Conservation (phyloP, 2,888 invertebrate species). For the Rosalia funebris region DNA sequence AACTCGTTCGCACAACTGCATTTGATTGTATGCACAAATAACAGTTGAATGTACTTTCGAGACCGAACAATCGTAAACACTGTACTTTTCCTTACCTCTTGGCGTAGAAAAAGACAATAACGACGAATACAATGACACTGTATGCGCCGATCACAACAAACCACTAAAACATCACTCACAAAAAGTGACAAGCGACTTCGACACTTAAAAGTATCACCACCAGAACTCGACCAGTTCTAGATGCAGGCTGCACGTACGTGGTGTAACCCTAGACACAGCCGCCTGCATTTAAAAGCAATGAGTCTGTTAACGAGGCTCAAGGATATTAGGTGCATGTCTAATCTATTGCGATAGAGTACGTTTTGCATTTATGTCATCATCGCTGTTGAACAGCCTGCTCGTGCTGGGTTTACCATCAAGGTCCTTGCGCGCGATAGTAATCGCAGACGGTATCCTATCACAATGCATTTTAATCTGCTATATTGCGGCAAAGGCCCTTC, state of each 20-base stretch:
- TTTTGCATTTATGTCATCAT: slow-evolving; percentile 37
- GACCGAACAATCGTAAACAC: too few relatives aligned
- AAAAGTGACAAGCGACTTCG: too few relatives aligned
- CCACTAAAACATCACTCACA: too few relatives aligned
- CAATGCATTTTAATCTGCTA: not conserved
- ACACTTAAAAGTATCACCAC: not conserved
- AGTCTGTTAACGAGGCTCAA: slow-evolving; percentile 36
- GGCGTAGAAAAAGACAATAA: too few relatives aligned
- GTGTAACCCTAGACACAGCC: slow-evolving; percentile 24
- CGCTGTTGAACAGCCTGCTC: slow-evolving; percentile 8
- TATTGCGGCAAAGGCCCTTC: not conserved
- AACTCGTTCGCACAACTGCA: too few relatives aligned
- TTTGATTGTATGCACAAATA: too few relatives aligned
- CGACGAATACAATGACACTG: too few relatives aligned
- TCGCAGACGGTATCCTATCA: not conserved
- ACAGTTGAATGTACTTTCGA: too few relatives aligned
- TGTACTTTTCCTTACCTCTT: too few relatives aligned
- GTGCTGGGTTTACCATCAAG: slow-evolving; percentile 1
- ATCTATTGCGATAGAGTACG: slow-evolving; percentile 32
- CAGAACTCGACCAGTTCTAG: slow-evolving; percentile 11
- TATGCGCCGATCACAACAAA: too few relatives aligned
- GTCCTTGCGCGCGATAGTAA: slow-evolving; percentile 4
- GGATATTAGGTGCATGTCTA: slow-evolving; percentile 39
- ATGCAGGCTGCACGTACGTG: slow-evolving; percentile 18
- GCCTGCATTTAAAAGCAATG: slow-evolving; percentile 30